phyloP scores from a whole-genome alignment of 2,797 vertebrate genomes.

The Sebastolobus altivelis region DNA sequence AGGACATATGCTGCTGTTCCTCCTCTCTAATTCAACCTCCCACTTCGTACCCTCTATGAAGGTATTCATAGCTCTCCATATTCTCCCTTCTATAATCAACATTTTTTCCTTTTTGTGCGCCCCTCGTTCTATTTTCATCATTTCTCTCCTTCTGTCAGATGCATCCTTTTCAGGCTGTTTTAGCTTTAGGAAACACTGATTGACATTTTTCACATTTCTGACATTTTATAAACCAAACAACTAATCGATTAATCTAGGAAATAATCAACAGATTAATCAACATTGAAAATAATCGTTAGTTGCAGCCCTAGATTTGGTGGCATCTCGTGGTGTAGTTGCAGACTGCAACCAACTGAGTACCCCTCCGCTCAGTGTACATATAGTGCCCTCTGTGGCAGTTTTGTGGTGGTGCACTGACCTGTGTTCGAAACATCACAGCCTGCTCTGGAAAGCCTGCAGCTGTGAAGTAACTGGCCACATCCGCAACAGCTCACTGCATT shows the following conservation, averaged over 20 bases:
- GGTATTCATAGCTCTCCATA: constrained; percentile 5
- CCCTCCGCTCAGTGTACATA: too few species aligned
- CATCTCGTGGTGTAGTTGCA: too few species aligned
- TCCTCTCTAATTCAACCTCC: constrained; percentile 36
- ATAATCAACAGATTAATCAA: too few species aligned
- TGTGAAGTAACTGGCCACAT: constrained; percentile 92
- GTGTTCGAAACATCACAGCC: constrained; percentile 90
- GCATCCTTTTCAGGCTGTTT: constrained; percentile 7
- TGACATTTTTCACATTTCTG: too few species aligned
- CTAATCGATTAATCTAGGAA: too few species aligned
- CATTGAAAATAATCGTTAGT: too few species aligned
- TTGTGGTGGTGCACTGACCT: constrained; percentile 81
- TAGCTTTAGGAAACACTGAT: too few species aligned
- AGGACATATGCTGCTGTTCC: constrained; percentile 38
- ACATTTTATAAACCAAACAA: too few species aligned
- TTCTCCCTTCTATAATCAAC: constrained; percentile 26
- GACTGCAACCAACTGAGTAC: too few species aligned
- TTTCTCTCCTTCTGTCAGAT: constrained; percentile 8
- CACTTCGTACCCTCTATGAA: constrained; percentile 10
- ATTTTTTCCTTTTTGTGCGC: constrained; percentile 3
- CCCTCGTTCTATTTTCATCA: constrained; percentile 4
- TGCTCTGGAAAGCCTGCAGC: constrained; percentile 93
- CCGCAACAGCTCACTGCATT: constrained; percentile 91
- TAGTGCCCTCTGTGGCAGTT: constrained; percentile 48
- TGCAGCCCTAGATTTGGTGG: too few species aligned